Evolutionary conservation across 2,888 invertebrate species (phyloP), one percentile per base, ranked within the genome.

Genomic region (Acronicta psi): DNA sequence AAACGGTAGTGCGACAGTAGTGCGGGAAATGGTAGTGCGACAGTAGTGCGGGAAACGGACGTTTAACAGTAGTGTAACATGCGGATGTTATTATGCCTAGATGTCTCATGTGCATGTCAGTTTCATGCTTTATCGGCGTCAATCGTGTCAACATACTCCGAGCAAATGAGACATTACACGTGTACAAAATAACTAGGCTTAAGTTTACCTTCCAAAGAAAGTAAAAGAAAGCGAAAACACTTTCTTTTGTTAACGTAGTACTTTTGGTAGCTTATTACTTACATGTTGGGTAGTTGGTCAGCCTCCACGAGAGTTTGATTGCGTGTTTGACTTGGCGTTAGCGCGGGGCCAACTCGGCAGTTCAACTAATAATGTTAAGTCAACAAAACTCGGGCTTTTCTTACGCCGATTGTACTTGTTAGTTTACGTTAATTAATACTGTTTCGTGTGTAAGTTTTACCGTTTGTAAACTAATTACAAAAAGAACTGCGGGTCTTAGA

Each of bases 331-430:
- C 51, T 76, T 77, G 59, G 58, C 47, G 53, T 37, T 31, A 37
- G 44, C 59, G 45, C 29, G 47, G 54, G 59, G 36, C 58, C 46
- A 73, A 71, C 69, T 70, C 59, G 57, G 70, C 60, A 67, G 75
- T 77, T 73, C 49, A 61, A 53, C 60, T 67, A 69, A 59, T 82
- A 81, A 82, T 77, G 78, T 79, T 78, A 79, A 73, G 75, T 76
- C 69, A 77, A 83, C 81, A 77, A 59, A n/a, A 64, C 36, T 49
- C 2, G 56, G 29, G 46, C 40, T 59, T 73, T 63, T 44, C 67
- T 63, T 59, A 36, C 31, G 16, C 25, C n/a, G n/a, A 23, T 36
- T 31, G 13, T 50, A n/a, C 62, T 62, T 46, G 59, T 41, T 43
- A 18, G 44, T 44, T 75, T 68, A 52, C 54, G 64, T 55, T 54